Base-by-base conservation (phyloP, 64 coral and sea anemone species). In the Pocillopora damicornis region DNA sequence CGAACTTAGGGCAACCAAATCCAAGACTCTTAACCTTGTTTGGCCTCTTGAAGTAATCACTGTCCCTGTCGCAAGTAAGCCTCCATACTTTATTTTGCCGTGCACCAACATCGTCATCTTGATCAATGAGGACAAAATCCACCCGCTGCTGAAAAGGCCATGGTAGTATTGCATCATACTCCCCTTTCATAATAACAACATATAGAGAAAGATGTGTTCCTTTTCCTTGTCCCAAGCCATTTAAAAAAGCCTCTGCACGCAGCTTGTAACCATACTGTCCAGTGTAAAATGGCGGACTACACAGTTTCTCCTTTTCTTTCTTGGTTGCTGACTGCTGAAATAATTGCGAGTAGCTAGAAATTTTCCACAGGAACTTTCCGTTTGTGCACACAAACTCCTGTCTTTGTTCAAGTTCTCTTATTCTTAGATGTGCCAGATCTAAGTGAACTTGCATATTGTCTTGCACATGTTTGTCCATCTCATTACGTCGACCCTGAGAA, bases 61-160 rank as follows among this genome's bases (percentile, higher is more conserved):
- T 99, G 66, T 99, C 95, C 15, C 97, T 77, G 56, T 99, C 97
- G 86, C 97, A 99, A 4, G 90, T 89, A 13, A 99, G 67, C 16
- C 93, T 92, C 97, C 97, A 99, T 1, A 93, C 57, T 86, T 99
- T 99, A 82, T 99, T 99, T 61, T 99, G 97, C 15, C 97, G 88
- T 35, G 86, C 73, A 63, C 35, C 88, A 15, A 85, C 38, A 5
- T 99, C 93, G 60, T 93, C 91, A 76, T 99, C 93, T 82, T 99
- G 97, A 58, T 99, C 93, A 86, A 99, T 92, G 59, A 99, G 93
- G 42, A 99, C 87, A 81, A 99, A 99, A 76, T 99, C 97, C 66
- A 99, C 97, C 88, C 93, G 37, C 45, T 99, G 97, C 59, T 99
- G 93, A 89, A 99, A 99, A 13, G 97, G 97, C 97, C 97, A 99